These are phyloP conservation scores for Lethenteron camtschaticum DNA, from an alignment of 2,113 vertebrate genomes.

Conservation along the genomic window DNA sequence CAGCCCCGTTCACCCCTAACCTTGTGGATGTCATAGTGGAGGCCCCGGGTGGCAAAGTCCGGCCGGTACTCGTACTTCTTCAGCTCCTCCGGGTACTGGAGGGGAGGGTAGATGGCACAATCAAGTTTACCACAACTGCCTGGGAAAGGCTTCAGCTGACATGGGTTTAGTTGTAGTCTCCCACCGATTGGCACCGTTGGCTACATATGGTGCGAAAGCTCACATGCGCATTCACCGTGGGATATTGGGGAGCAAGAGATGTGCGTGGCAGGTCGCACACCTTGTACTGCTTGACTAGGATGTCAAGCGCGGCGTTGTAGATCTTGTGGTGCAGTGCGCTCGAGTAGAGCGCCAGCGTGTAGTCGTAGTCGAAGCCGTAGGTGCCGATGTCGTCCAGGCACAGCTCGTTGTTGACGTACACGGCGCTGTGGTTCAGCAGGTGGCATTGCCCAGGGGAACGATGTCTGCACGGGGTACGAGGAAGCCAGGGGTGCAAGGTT, in stretches of 20 bases:
- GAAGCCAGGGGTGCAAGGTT: too few species aligned
- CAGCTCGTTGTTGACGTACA: constrained; percentile 45
- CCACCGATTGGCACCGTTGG: too few species aligned
- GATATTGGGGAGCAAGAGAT: too few species aligned
- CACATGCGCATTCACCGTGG: too few species aligned
- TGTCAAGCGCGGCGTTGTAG: constrained; percentile 35
- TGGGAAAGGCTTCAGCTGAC: too few species aligned
- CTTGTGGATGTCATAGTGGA: constrained; percentile 8
- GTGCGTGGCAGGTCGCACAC: constrained; percentile 14
- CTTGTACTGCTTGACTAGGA: constrained; percentile 43
- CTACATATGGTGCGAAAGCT: too few species aligned
- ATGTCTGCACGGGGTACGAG: constrained; percentile 21
- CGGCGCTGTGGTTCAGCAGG: constrained; percentile 32
- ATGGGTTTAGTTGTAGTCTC: too few species aligned
- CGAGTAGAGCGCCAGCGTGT: constrained; percentile 37
- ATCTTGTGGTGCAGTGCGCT: constrained; percentile 35
- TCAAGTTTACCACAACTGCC: too few species aligned
- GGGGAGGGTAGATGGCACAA: too few species aligned
- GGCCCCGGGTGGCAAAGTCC: constrained; percentile 7
- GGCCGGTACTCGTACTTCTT: constrained; percentile 2
- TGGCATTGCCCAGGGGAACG: constrained; percentile 40
- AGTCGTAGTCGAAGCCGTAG: constrained; percentile 45
- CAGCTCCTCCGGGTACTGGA: constrained; percentile 3
- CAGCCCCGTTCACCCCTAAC: neutral
- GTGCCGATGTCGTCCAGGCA: constrained; percentile 35